Evolutionary conservation across 2,113 vertebrate genomes (phyloP).

Genomic region (Callorhinus ursinus): DNA sequence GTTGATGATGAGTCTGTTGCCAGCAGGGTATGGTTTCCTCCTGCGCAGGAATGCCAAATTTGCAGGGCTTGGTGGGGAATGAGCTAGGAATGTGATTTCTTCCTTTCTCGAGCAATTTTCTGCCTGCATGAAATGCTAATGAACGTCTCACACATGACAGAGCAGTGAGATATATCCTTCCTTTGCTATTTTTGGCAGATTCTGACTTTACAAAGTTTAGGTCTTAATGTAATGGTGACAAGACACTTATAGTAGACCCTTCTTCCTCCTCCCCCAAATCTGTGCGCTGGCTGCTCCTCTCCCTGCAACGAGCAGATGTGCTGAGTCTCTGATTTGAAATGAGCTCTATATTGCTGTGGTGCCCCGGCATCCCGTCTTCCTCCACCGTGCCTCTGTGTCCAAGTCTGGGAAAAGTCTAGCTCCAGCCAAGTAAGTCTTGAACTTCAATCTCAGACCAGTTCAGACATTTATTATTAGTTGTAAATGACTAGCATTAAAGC

Average conservation of each 20-base stretch:
- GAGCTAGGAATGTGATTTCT: conserved; percentile 60
- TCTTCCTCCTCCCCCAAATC: not conserved
- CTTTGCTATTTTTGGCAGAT: conserved; percentile 62
- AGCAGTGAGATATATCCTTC: conserved; percentile 31
- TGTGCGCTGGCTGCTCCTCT: not conserved
- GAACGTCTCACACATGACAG: conserved; percentile 62
- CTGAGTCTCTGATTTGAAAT: not conserved
- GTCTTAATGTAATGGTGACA: conserved; percentile 20
- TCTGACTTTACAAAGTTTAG: conserved; percentile 47
- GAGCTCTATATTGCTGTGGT: not conserved
- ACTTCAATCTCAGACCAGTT: not conserved
- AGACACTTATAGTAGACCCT: not conserved
- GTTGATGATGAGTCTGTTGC: conserved; percentile 41
- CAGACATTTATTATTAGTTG: not conserved
- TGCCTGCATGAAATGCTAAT: conserved; percentile 75
- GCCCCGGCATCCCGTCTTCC: not conserved
- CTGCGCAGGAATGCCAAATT: conserved; percentile 60
- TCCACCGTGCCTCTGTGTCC: not conserved
- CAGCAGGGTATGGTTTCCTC: conserved; percentile 35
- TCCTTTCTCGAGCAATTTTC: conserved; percentile 69
- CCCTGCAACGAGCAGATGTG: not conserved
- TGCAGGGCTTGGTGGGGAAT: conserved; percentile 25
- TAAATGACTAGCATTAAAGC: not conserved
- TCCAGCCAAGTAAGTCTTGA: not conserved
- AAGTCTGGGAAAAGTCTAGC: not conserved